These are phyloP conservation scores for Lepisosteus oculatus DNA, from an alignment of 2,113 vertebrate species.

Conservation along the genomic window DNA sequence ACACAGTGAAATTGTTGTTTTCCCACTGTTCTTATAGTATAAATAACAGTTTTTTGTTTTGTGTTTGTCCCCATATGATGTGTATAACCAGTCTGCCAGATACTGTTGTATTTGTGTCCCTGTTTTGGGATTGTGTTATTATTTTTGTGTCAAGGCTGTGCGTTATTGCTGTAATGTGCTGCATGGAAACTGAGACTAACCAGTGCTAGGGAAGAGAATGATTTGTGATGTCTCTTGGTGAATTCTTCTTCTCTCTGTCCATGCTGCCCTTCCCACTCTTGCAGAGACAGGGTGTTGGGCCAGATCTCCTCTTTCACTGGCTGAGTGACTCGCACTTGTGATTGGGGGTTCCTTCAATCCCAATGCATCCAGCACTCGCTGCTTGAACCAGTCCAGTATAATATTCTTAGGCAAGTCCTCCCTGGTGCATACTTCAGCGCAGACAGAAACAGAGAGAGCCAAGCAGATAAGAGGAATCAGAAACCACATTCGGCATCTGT, in stretches of 20 bases:
- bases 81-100: neutral
- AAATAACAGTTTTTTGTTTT: too few relatives aligned
- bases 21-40: too few relatives aligned
- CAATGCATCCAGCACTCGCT: constrained; percentile 49
- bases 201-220: constrained; percentile 81
- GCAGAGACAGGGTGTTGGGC: constrained; percentile 38
- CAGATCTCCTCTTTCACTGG: constrained; percentile 15
- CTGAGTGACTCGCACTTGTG: neutral
- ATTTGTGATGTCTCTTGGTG: constrained; percentile 65
- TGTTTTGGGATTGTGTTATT: neutral
- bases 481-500: neutral
- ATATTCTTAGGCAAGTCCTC: constrained; percentile 38
- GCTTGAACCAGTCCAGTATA: constrained; percentile 50
- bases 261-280: constrained; percentile 21
- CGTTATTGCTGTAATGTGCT: neutral
- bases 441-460: constrained; percentile 34
- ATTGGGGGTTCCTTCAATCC: constrained; percentile 46
- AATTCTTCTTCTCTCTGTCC: constrained; percentile 25
- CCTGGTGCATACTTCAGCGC: constrained; percentile 32
- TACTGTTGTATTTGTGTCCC: neutral
- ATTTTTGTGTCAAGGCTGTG: too few relatives aligned
- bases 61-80: too few relatives aligned
- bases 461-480: constrained; percentile 29
- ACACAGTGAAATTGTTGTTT: too few relatives aligned
- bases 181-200: constrained; percentile 55